Percentiles rank a stretch among this genome's conserved stretches.
phyloP scores from a whole-genome alignment of 2,888 invertebrate genomes.

The Cantharis rustica region DNA sequence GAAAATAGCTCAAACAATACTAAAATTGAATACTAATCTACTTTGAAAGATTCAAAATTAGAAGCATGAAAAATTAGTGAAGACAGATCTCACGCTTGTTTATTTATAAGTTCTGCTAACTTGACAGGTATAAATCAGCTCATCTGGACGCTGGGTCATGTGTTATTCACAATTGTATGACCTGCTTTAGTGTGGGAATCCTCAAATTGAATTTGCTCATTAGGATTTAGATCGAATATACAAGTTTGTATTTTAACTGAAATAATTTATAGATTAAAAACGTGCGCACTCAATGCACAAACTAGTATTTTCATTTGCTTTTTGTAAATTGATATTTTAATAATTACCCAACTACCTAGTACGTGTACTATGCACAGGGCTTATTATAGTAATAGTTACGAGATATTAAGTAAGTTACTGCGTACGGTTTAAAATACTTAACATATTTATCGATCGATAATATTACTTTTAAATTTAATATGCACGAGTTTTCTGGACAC shows the following conservation, averaged over 20 bases:
- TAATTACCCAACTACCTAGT: neutral
- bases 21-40: constrained; percentile 27
- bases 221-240: constrained; percentile 23
- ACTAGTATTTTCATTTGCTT: neutral
- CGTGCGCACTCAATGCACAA: constrained; percentile 13
- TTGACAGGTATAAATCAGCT: constrained; percentile 33
- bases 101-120: constrained; percentile 28
- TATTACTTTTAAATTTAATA: too few relatives aligned
- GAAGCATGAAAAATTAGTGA: constrained; percentile 32
- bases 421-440: too few relatives aligned
- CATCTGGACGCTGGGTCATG: constrained; percentile 29
- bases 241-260: constrained; percentile 4
- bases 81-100: constrained; percentile 33
- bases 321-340: neutral
- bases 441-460: too few relatives aligned
- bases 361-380: too few relatives aligned
- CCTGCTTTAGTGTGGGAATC: constrained; percentile 34
- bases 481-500: too few relatives aligned
- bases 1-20: constrained; percentile 26
- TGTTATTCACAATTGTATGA: constrained; percentile 24
- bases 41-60: constrained; percentile 26
- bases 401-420: too few relatives aligned
- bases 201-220: constrained; percentile 31
- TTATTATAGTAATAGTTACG: too few relatives aligned
- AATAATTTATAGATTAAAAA: constrained; percentile 26